Evolutionary conservation across 2,888 invertebrate genomes (phyloP).

Genomic region (Brachynemurus nebulosus): DNA sequence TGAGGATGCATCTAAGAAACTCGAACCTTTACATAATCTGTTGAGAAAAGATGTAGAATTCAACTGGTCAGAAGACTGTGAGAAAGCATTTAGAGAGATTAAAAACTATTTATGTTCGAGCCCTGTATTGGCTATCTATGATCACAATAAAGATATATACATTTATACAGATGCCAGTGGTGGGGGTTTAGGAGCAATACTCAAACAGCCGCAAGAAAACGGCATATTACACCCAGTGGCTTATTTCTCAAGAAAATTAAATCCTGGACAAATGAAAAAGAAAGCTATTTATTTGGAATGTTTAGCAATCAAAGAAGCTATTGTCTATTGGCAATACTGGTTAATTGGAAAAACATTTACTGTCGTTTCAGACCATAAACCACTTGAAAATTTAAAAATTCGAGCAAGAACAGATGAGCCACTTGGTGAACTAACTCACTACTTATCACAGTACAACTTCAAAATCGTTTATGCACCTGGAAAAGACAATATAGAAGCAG

Average conservation of each 20-base stretch:
- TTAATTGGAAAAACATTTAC: constrained; percentile 16
- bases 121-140: constrained; percentile 17
- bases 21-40: constrained; percentile 17
- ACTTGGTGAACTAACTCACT: constrained; percentile 11
- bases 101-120: constrained; percentile 17
- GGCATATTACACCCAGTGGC: constrained; percentile 14
- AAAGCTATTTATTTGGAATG: constrained; percentile 19
- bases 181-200: constrained; percentile 15
- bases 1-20: constrained; percentile 9
- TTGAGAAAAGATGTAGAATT: constrained; percentile 17
- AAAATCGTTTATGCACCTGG: constrained; percentile 13
- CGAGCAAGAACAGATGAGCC: constrained; percentile 17
- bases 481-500: constrained; percentile 14
- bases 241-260: constrained; percentile 16
- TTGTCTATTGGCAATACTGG: constrained; percentile 17
- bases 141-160: constrained; percentile 12
- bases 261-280: constrained; percentile 13
- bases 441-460: constrained; percentile 13
- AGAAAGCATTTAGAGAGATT: constrained; percentile 13
- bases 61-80: constrained; percentile 15
- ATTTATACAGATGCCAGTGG: constrained; percentile 17
- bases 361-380: constrained; percentile 15
- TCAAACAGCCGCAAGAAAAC: constrained; percentile 17
- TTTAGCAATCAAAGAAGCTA: constrained; percentile 17
- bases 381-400: constrained; percentile 18